A percentile compares a stretch with the other conserved stretches of the same genome.
Evolutionary conservation across 2,888 invertebrate genomes (phyloP).

Genomic region (Cenopis cana): DNA sequence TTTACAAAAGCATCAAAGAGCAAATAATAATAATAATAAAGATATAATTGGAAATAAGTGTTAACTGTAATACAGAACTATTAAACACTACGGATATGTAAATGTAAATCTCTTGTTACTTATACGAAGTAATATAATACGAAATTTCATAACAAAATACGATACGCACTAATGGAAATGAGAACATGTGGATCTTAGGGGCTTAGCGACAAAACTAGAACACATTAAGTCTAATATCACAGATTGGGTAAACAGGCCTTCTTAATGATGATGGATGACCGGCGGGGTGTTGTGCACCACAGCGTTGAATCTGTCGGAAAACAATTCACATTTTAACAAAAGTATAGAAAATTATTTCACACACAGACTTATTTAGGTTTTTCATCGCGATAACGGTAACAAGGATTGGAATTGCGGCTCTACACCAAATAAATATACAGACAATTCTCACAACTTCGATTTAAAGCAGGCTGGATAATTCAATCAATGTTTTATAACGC

Average conservation of each 20-base stretch:
- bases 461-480: neutral
- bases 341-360: slow-evolving; percentile 42
- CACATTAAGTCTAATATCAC: slow-evolving; percentile 70
- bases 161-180: slow-evolving; percentile 53
- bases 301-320: slow-evolving; percentile 79
- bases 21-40: too few relatives aligned
- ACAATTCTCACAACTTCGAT: slow-evolving; percentile 1
- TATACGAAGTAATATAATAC: slow-evolving; percentile 35
- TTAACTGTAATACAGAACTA: slow-evolving; percentile 10
- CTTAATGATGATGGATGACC: slow-evolving; percentile 80
- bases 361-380: slow-evolving; percentile 7
- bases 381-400: slow-evolving; percentile 14
- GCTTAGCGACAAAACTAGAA: slow-evolving; percentile 54
- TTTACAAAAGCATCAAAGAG: slow-evolving; percentile 30
- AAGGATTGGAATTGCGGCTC: slow-evolving; percentile 11
- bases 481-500: neutral
- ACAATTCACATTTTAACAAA: slow-evolving; percentile 49
- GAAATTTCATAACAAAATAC: slow-evolving; percentile 46
- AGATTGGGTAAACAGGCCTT: slow-evolving; percentile 61
- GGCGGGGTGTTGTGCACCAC: slow-evolving; percentile 81
- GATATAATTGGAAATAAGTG: neutral
- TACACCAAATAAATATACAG: slow-evolving; percentile 7
- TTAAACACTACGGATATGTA: slow-evolving; percentile 11
- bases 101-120: too few relatives aligned
- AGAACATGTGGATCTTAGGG: slow-evolving; percentile 62